These are phyloP conservation scores for Anser cygnoides DNA, from an alignment of 2,113 vertebrate genomes.

Conservation along the genomic window DNA sequence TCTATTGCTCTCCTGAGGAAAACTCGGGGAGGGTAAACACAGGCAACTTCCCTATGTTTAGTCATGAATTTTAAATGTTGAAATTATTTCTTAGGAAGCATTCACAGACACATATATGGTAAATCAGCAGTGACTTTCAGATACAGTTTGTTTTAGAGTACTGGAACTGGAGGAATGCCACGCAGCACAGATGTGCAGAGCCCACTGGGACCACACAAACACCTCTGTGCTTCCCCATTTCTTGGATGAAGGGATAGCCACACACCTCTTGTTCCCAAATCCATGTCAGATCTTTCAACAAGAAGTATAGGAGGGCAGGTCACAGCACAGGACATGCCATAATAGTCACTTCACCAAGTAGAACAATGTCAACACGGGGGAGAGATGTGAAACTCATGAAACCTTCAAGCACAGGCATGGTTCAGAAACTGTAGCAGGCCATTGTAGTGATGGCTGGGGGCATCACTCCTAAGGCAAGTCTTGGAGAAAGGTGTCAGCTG, in stretches of 20 bases:
- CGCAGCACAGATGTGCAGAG: not conserved
- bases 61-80: not conserved
- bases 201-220: not conserved
- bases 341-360: not conserved
- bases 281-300: not conserved
- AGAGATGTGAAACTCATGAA: not conserved
- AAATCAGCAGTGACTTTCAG: not conserved
- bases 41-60: not conserved
- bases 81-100: not conserved
- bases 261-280: not conserved
- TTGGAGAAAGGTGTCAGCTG: not conserved
- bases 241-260: not conserved
- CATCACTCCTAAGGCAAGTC: not conserved
- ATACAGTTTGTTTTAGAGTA: not conserved
- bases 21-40: not conserved
- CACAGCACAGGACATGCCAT: not conserved
- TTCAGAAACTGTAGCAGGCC: not conserved
- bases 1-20: not conserved
- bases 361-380: not conserved
- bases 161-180: not conserved
- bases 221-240: not conserved
- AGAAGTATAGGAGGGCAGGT: not conserved
- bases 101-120: not conserved
- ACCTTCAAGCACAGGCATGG: not conserved
- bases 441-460: rapidly evolving